Percentiles rank a stretch among this genome's conserved stretches.
These are phyloP conservation scores for Brachyalestes nurse DNA, from an alignment of 2,797 vertebrate species.

Conservation along the genomic window DNA sequence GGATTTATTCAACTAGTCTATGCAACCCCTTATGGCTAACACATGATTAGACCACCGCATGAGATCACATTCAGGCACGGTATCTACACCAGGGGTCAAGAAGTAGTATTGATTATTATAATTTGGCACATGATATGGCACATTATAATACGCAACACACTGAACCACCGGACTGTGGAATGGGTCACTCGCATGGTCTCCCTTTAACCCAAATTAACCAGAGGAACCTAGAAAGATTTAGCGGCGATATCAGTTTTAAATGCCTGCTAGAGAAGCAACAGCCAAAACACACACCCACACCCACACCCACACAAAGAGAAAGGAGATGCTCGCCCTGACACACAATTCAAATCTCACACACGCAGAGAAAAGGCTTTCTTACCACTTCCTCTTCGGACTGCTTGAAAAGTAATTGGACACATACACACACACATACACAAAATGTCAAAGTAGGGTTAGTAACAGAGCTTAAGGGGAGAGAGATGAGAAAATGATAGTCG, in stretches of 20 bases:
- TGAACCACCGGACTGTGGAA: slow-evolving; percentile 4
- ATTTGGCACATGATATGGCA: slow-evolving; percentile 11
- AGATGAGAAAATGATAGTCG: slow-evolving; percentile 20
- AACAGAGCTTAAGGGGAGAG: slow-evolving; percentile 58
- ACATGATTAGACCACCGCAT: slow-evolving; percentile 22
- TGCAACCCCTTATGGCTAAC: not conserved
- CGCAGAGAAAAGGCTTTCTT: slow-evolving; percentile 73
- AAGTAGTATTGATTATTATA: not conserved
- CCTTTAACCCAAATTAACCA: not conserved
- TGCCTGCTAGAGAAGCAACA: slow-evolving; percentile 33
- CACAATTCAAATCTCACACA: slow-evolving; percentile 3
- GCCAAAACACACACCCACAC: slow-evolving; percentile 16
- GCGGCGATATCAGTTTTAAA: not conserved
- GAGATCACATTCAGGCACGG: not conserved
- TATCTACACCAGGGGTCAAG: not conserved
- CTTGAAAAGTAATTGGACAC: slow-evolving; percentile 89
- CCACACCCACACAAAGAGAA: not conserved
- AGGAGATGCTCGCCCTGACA: slow-evolving; percentile 17
- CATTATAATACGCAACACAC: not conserved
- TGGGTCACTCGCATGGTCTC: not conserved
- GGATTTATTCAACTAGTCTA: too few species aligned
- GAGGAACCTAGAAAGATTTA: not conserved
- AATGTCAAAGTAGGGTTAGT: slow-evolving; percentile 84
- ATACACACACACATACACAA: slow-evolving; percentile 19
- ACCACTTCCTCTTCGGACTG: slow-evolving; percentile 94